Base-by-base conservation (phyloP, 2,797 vertebrate species). In the Lepidocolaptes lacrymiger region DNA sequence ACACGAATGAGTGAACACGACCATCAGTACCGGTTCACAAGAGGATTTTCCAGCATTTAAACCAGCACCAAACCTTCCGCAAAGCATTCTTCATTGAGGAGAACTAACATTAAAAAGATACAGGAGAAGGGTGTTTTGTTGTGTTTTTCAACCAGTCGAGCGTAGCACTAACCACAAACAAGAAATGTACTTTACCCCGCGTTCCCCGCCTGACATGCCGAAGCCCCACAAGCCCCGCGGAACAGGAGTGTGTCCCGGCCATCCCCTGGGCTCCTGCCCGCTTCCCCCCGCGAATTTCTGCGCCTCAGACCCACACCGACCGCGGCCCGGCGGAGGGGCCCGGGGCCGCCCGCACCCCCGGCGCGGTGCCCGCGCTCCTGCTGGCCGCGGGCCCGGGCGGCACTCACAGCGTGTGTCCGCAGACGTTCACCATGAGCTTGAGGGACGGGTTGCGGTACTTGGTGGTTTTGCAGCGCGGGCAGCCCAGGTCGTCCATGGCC, bases 371-470 rank as follows among this genome's bases (percentile, higher is more conserved):
- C 44, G 10, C 44, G 44, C 27, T 43, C 16, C 21, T 32, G 11
- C 24, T 23, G 30, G 37, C 14, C 2, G 14, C 34, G 21, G 37
- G 21, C 28, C 32, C 21, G 51, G 19, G 62, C 68, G 27, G 14
- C 82, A 99, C 99, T 99, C 97, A 99, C 99, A 99, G 98, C 77
- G 99, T 99, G 97, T 99, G 99, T 9, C 99, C 99, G 97, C 99
- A 99, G 85, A 99, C 99, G 79, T 99, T 99, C 96, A 99, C 99
- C 99, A 99, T 99, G 97, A 99, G 97, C 97, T 99, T 99, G 95
- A 99, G 94, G 9, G 99, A 99, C 5, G 99, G 99, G 64, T 99
- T 99, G 91, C 99, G 98, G 97, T 99, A 99, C 68, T 99, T 99
- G 78, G 99, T 99, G 64, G 99, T 99, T 97, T 99, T 99, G 95